Conservation (phyloP, 1,140 invertebrate species). For the Hyphantria cunea region DNA sequence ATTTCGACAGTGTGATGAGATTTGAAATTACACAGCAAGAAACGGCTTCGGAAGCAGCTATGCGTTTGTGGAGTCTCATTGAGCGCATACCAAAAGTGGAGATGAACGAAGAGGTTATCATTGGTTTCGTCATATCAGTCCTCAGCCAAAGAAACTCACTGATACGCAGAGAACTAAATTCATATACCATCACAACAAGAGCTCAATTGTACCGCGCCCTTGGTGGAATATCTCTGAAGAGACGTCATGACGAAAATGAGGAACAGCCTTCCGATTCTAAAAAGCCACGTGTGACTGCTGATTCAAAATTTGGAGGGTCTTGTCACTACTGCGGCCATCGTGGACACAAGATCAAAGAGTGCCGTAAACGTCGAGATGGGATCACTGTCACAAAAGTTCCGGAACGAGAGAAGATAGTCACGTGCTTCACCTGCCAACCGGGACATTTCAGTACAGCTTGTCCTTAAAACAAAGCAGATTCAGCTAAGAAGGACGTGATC, state of each 20-base stretch:
- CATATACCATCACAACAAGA: constrained; percentile 20
- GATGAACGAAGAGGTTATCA: constrained; percentile 32
- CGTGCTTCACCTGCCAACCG: too few relatives aligned
- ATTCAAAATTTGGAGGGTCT: constrained; percentile 22
- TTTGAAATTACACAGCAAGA: constrained; percentile 33
- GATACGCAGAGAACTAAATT: constrained; percentile 27
- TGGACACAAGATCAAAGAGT: constrained; percentile 31
- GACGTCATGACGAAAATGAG: constrained; percentile 9
- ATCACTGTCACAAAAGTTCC: constrained; percentile 6
- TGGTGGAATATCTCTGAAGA: constrained; percentile 28
- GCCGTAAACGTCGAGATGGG: constrained; percentile 31
- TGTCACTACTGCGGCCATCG: constrained; percentile 34
- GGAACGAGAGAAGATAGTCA: too few relatives aligned
- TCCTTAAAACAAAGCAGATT: too few relatives aligned
- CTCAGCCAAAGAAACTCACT: neutral
- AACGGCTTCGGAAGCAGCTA: constrained; percentile 25
- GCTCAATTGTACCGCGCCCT: constrained; percentile 34
- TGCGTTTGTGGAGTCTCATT: constrained; percentile 37
- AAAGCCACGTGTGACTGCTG: neutral
- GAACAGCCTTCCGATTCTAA: constrained; percentile 24
- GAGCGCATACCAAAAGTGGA: constrained; percentile 29
- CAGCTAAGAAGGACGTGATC: too few relatives aligned
- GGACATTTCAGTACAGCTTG: too few relatives aligned
- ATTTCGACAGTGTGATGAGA: constrained; percentile 35
- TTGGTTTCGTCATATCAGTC: constrained; percentile 1